These are phyloP conservation scores for Scomberomorus guttatus DNA, from an alignment of 2,797 vertebrate species.

Conservation along the genomic window DNA sequence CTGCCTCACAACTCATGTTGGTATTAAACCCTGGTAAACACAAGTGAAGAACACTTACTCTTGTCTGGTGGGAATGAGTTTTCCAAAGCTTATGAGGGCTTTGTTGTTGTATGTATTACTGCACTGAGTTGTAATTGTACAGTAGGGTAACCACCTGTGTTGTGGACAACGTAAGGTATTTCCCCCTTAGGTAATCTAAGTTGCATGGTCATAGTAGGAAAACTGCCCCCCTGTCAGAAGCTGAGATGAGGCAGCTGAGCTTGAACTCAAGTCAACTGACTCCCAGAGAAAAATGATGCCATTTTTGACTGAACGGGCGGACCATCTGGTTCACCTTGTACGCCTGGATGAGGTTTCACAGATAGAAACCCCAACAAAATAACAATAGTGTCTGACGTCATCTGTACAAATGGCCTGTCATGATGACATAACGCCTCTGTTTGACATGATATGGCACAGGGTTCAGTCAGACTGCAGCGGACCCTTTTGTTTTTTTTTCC, in stretches of 20 bases:
- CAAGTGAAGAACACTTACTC: not conserved
- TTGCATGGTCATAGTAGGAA: not conserved
- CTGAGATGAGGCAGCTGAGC: not conserved
- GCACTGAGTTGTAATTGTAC: not conserved
- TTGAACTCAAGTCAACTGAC: not conserved
- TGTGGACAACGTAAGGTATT: not conserved
- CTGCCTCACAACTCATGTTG: not conserved
- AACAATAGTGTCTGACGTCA: not conserved
- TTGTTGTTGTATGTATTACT: too few relatives aligned
- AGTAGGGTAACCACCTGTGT: not conserved
- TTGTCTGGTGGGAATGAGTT: not conserved
- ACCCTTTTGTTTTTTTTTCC: too few relatives aligned
- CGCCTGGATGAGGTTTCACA: not conserved
- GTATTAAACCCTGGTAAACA: not conserved
- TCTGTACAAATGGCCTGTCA: constrained; percentile 29
- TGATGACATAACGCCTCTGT: constrained; percentile 38
- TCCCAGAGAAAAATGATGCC: not conserved
- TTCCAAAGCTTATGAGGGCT: not conserved
- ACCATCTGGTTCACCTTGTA: not conserved
- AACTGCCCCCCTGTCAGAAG: not conserved
- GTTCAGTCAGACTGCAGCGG: constrained; percentile 22
- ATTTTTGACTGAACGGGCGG: not conserved
- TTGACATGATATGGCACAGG: not conserved
- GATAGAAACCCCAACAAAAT: not conserved
- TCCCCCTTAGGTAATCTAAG: not conserved